Percentiles rank a stretch among this genome's conserved stretches.
Evolutionary conservation across 2,888 invertebrate genomes (phyloP).

Genomic region (Taphrorychus bicolor): DNA sequence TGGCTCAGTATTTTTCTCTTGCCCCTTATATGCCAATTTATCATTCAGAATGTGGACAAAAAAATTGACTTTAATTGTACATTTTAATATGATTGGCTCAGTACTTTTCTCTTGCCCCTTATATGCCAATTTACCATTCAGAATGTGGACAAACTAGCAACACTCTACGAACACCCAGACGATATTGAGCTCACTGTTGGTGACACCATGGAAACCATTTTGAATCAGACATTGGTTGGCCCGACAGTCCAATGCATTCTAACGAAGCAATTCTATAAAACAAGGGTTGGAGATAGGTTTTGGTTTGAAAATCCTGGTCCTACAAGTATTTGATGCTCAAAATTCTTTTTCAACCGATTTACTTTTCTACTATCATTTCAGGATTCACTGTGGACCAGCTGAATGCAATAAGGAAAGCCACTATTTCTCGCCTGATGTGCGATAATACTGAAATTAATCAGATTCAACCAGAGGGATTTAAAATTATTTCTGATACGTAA

Average conservation of each 20-base stretch:
- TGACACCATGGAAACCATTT: constrained; percentile 78
- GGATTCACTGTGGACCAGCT: constrained; percentile 65
- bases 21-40: no score
- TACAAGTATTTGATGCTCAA: constrained; percentile 45
- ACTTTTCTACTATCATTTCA: no score
- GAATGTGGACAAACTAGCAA: constrained; percentile 70
- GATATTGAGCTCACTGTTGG: constrained; percentile 91
- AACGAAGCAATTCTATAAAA: constrained; percentile 85
- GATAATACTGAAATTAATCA: constrained; percentile 74
- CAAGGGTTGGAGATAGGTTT: constrained; percentile 84
- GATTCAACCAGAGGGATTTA: constrained; percentile 74
- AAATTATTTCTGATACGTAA: constrained; percentile 67
- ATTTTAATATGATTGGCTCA: no score
- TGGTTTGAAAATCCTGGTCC: constrained; percentile 77
- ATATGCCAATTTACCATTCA: constrained; percentile 50
- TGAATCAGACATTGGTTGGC: constrained; percentile 79
- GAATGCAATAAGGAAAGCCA: constrained; percentile 76
- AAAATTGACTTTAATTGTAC: background rate
- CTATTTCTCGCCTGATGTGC: constrained; percentile 78
- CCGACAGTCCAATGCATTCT: constrained; percentile 90
- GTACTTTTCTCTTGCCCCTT: no score
- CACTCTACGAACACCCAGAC: constrained; percentile 73
- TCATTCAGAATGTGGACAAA: background rate
- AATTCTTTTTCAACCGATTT: background rate
- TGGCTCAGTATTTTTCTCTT: no score